These are phyloP conservation scores for Nomia melanderi DNA, from an alignment of 1,140 invertebrate species.

Conservation along the genomic window DNA sequence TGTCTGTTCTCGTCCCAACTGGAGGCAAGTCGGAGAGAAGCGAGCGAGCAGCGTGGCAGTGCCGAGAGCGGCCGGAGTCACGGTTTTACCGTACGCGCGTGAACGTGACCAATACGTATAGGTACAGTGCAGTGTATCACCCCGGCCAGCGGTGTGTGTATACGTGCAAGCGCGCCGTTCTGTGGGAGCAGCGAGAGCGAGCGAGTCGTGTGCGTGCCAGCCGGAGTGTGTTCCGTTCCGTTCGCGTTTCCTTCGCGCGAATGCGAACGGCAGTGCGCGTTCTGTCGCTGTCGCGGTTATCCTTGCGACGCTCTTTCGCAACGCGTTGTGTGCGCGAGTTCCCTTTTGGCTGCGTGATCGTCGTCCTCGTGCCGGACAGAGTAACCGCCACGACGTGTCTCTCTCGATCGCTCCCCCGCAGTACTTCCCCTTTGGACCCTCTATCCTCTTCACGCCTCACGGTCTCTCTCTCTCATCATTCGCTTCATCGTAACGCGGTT, in stretches of 20 bases:
- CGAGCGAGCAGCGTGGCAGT: conserved; percentile 6
- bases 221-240: conserved; percentile 20
- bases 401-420: background rate
- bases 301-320: conserved; percentile 26
- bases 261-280: conserved; percentile 30
- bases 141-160: too few species aligned
- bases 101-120: too few species aligned
- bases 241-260: too few species aligned
- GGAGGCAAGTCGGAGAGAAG: conserved; percentile 21
- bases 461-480: background rate
- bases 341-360: too few species aligned
- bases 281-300: conserved; percentile 30
- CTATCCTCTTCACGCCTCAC: background rate
- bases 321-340: background rate
- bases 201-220: conserved; percentile 32
- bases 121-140: too few species aligned
- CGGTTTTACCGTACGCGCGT: conserved; percentile 26
- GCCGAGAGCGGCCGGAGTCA: conserved; percentile 16
- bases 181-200: background rate
- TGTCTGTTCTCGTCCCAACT: conserved; percentile 10
- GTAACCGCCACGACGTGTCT: too few species aligned
- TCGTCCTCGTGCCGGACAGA: too few species aligned
- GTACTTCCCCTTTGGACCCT: too few species aligned
- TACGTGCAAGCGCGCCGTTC: background rate
- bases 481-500: background rate